phyloP scores from a whole-genome alignment of 2,113 vertebrate genomes.

The Vireo altiloquus region DNA sequence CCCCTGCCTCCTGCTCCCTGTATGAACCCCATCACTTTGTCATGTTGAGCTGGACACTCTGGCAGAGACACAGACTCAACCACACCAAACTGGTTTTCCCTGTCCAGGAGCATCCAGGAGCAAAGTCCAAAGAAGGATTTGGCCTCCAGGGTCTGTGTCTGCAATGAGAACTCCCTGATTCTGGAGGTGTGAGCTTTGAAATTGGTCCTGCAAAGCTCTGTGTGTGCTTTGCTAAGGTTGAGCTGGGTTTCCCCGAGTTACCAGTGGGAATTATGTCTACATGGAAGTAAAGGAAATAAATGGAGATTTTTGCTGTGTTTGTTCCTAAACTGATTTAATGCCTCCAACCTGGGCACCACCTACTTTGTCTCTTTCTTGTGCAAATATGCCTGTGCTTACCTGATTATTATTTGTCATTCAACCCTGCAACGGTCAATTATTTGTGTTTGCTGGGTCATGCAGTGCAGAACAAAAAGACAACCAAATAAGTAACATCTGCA shows the following conservation, averaged over 20 bases:
- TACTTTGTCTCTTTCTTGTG: slow-evolving; percentile 25
- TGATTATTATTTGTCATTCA: slow-evolving; percentile 20
- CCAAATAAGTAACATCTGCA: background rate
- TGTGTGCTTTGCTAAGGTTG: background rate
- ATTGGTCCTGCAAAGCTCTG: background rate
- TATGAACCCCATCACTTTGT: background rate
- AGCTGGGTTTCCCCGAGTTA: accelerated
- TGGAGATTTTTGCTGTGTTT: background rate
- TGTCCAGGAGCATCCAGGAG: background rate
- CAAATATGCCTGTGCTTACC: background rate
- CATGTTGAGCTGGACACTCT: background rate
- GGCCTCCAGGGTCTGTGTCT: background rate
- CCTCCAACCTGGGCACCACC: background rate
- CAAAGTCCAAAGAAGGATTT: background rate
- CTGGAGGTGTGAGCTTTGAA: background rate
- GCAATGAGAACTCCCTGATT: background rate
- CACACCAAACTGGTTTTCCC: background rate
- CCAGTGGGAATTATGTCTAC: background rate
- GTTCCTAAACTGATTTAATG: background rate
- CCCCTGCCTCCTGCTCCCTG: background rate
- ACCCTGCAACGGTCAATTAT: background rate
- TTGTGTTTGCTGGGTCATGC: background rate
- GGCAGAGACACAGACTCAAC: background rate
- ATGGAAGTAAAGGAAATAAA: background rate
- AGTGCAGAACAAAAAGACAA: background rate